A percentile compares a stretch with the other conserved stretches of the same genome.
phyloP scores from a whole-genome alignment of 2,113 vertebrate species.

The Arizona elegans region DNA sequence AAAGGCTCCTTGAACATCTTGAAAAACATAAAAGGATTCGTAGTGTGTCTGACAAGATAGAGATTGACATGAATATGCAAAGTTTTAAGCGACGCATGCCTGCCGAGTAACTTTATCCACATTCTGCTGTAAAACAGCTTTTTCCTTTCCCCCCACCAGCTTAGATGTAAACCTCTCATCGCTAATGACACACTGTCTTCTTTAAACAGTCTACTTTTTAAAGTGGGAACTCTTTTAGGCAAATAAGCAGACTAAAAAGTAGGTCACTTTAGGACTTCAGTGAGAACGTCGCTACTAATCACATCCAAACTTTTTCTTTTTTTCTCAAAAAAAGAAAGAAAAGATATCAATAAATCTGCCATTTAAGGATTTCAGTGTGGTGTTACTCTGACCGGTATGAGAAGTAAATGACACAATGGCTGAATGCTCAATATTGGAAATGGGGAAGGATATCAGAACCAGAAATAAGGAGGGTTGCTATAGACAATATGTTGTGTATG shows the following conservation, averaged over 20 bases:
- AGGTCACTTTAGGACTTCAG: not conserved
- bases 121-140: not conserved
- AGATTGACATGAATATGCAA: conserved; percentile 49
- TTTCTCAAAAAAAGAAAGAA: not conserved
- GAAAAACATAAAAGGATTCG: conserved; percentile 49
- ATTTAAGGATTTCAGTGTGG: not conserved
- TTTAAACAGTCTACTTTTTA: conserved; percentile 54
- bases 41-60: conserved; percentile 54
- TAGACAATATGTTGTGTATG: not conserved
- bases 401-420: not conserved
- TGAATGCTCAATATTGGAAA: not conserved
- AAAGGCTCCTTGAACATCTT: conserved; percentile 43
- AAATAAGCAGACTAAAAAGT: not conserved
- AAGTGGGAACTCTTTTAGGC: conserved; percentile 26
- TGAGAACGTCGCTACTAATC: not conserved
- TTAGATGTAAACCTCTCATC: conserved; percentile 47
- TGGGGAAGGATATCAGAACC: not conserved
- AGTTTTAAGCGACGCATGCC: conserved; percentile 20
- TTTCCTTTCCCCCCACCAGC: not conserved
- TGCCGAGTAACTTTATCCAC: not conserved
- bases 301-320: not conserved
- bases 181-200: conserved; percentile 38
- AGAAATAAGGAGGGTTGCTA: not conserved
- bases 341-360: not conserved
- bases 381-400: not conserved